phyloP scores from a whole-genome alignment of 2,888 invertebrate species.

The Stenichneumon culpator region DNA sequence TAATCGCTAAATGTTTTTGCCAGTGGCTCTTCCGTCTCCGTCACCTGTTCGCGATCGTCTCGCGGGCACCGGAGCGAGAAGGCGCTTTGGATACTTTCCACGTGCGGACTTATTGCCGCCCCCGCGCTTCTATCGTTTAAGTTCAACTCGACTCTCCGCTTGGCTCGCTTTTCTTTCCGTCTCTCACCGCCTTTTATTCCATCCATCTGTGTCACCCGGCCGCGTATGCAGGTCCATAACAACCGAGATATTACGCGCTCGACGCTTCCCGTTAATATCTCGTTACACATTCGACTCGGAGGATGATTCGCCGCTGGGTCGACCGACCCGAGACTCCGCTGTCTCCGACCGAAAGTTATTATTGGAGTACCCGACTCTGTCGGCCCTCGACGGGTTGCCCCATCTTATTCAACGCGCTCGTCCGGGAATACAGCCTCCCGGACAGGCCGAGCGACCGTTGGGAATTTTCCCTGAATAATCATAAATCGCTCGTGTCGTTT shows the following conservation, averaged over 20 bases:
- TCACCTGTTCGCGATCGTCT: slow-evolving; percentile 60
- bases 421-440: slow-evolving; percentile 22
- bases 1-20: too few relatives aligned
- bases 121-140: slow-evolving; percentile 43
- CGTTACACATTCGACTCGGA: slow-evolving; percentile 36
- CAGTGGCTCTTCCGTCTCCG: slow-evolving; percentile 23
- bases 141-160: not conserved
- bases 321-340: not conserved
- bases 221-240: slow-evolving; percentile 28
- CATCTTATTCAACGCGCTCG: slow-evolving; percentile 38
- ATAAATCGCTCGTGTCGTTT: not conserved
- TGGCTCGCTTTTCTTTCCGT: not conserved
- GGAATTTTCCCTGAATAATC: slow-evolving; percentile 30
- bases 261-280: not conserved
- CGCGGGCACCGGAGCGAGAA: slow-evolving; percentile 25
- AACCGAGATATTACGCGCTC: slow-evolving; percentile 1
- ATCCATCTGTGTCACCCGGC: slow-evolving; percentile 58
- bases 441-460: slow-evolving; percentile 9
- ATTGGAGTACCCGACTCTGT: slow-evolving; percentile 53
- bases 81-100: slow-evolving; percentile 49
- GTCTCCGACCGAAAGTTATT: slow-evolving; percentile 48
- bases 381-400: slow-evolving; percentile 30
- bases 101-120: slow-evolving; percentile 55
- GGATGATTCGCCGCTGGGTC: slow-evolving; percentile 39
- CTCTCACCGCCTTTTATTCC: slow-evolving; percentile 35